Evolutionary conservation across 2,888 invertebrate genomes (phyloP), one percentile per base, ranked within the genome.

Genomic region (Lamproptera curius): DNA sequence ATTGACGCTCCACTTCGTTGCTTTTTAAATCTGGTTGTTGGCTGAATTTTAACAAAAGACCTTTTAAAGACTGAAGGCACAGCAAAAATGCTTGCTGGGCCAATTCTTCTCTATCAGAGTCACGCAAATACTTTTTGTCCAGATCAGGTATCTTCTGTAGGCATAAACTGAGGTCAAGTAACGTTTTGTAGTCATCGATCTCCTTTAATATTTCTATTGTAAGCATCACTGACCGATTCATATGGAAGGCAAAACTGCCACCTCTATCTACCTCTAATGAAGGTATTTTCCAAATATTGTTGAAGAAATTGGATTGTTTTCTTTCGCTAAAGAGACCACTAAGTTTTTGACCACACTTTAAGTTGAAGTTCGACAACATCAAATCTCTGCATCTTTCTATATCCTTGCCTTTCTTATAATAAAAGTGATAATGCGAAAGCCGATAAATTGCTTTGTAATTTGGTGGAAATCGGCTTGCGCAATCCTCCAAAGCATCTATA

Each of bases 381-480:
- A 95, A 80, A 63, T 94, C 92, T 58, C 92, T 90, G 62, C 93
- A 93, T 67, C 92, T 91, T 46, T 89, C 89, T 16, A 92, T 88
- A 65, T 94, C 91, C 65, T 91, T 92, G 36, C 91, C 90, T 46
- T 89, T 88, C 65, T 92, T 92, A 41, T 92, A 92, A 61, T 93
- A 91, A 68, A 93, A 93, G 74, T 93, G 96, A 64, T 95, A 93
- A 72, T 96, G 92, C 1, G 96, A 94, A 42, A 98, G 82, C 56
- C 97, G 91, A 75, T 97, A 97, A 43, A 97, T 89, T 0, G 97
- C 95, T 81, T 98, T 98, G 74, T 97, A 97, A 77, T 98, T 97
- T 61, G 96, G 95, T 0, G 96, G 93, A 71, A 97, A 95, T 38
- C 97, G 89, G 39, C 91, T 90, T 5, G 95, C 91, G 65, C 97